phyloP scores from a whole-genome alignment of 2,888 invertebrate genomes.

The Drosophila borealis region DNA sequence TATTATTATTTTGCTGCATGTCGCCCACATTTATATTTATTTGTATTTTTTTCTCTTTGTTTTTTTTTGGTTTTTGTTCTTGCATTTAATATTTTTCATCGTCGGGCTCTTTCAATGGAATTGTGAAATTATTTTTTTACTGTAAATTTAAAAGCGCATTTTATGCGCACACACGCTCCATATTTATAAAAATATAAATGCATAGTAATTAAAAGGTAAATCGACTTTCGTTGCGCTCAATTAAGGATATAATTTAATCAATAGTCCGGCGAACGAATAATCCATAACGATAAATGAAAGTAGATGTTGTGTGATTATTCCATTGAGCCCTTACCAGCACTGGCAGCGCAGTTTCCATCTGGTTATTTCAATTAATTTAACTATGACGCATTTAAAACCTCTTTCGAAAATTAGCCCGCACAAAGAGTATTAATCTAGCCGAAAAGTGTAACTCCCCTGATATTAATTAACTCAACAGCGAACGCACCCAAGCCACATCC shows the following conservation, averaged over 20 bases:
- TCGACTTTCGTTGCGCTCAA: slow-evolving; percentile 54
- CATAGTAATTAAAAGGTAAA: slow-evolving; percentile 62
- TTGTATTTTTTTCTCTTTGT: background rate
- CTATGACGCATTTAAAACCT: slow-evolving; percentile 52
- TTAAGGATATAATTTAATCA: slow-evolving; percentile 55
- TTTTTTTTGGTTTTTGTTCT: slow-evolving; percentile 12
- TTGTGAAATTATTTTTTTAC: slow-evolving; percentile 67
- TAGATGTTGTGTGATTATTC: slow-evolving; percentile 1
- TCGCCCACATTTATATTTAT: slow-evolving; percentile 31
- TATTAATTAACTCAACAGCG: slow-evolving; percentile 67
- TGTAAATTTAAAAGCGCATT: slow-evolving; percentile 58
- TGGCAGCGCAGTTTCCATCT: background rate
- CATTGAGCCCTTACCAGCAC: background rate
- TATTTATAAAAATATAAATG: slow-evolving; percentile 48
- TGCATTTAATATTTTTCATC: slow-evolving; percentile 42
- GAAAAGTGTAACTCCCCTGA: slow-evolving; percentile 66
- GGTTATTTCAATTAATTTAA: slow-evolving; percentile 12
- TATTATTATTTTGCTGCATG: slow-evolving; percentile 64
- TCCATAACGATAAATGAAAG: background rate
- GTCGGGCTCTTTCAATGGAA: slow-evolving; percentile 15
- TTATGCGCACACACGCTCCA: slow-evolving; percentile 19
- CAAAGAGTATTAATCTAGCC: slow-evolving; percentile 73
- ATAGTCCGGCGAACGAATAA: slow-evolving; percentile 23
- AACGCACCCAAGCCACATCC: slow-evolving; percentile 43
- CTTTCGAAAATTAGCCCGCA: slow-evolving; percentile 70